Percentiles rank a stretch among this genome's conserved stretches.
Evolutionary conservation across 2,888 invertebrate genomes (phyloP).

Genomic region (Petrolisthes manimaculis): DNA sequence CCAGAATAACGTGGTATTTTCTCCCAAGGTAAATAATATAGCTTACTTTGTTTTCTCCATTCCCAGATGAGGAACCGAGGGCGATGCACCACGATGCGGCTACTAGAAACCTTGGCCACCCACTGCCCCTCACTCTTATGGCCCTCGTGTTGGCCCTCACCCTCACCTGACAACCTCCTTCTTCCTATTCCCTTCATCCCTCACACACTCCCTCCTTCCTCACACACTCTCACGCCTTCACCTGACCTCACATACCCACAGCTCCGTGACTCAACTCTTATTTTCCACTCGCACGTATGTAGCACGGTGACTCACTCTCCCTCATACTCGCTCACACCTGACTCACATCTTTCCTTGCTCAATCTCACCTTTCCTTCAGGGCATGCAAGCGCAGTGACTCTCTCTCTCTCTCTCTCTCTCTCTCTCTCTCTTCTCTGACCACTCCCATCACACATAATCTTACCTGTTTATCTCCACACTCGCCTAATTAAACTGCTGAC

Average conservation of each 20-base stretch:
- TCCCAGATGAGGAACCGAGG: neutral
- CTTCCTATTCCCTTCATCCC: neutral
- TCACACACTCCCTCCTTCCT: neutral
- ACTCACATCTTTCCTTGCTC: neutral
- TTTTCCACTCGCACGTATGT: neutral
- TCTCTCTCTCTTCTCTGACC: slow-evolving; percentile 1
- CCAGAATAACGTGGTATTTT: no score
- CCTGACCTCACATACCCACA: neutral
- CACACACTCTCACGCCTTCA: neutral
- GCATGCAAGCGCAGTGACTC: neutral
- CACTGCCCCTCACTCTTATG: neutral
- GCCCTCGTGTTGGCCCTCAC: neutral
- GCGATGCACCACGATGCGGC: neutral
- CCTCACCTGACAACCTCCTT: neutral
- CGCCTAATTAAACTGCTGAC: no score
- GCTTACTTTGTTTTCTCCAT: neutral
- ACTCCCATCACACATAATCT: no score
- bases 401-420: neutral
- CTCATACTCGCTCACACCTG: neutral
- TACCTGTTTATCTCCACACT: no score
- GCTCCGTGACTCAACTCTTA: neutral
- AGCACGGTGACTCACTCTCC: neutral
- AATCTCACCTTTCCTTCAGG: neutral
- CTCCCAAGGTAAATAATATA: neutral
- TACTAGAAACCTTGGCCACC: neutral